Evolutionary conservation across 1,140 invertebrate species (phyloP), one percentile per base, ranked within the genome.

Genomic region (Aphelenchoides avenae): DNA sequence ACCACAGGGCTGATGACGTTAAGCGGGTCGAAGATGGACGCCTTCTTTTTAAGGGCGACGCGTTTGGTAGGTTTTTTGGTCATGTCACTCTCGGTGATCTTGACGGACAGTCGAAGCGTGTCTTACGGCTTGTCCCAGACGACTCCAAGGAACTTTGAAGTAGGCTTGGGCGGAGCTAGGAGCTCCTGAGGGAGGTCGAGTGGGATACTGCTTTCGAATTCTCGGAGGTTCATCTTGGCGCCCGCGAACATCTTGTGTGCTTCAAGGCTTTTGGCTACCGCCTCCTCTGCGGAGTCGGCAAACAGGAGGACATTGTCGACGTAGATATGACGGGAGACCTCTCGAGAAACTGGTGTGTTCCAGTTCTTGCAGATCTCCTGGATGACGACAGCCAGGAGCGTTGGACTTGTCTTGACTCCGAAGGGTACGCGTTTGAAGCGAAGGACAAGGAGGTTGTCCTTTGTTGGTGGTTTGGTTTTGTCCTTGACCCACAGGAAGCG

Each of bases 311-410:
- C 30, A 33, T 54, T 56, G 51, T 54, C 52, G 18, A 54, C 30
- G 53, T 54, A 54, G n/a, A 41, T 56, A n/a, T n/a, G n/a, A n/a
- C n/a, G n/a, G n/a, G n/a, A n/a, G n/a, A n/a, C n/a, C n/a, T n/a
- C n/a, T n/a, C n/a, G n/a, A n/a, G n/a, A n/a, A n/a, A n/a, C n/a
- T n/a, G 0, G n/a, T n/a, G 2, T 54, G 1, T 57, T 5, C 15
- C 15, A 41, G 6, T 41, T 58, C 52, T 18, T 53, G 13, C 2
- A 22, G n/a, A 9, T 18, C 13, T 13, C 7, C 3, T 2, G 9
- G 51, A n/a, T 57, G 7, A n/a, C n/a, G n/a, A n/a, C n/a, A n/a
- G n/a, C 39, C 11, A 22, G 13, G 58, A 54, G 18, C 58, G 52
- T 7, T 41, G 18, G 9, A 24, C 9, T 2, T 56, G 6, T 15